Conservation (phyloP, 2,113 vertebrate genomes). For the Ciconia boyciana region DNA sequence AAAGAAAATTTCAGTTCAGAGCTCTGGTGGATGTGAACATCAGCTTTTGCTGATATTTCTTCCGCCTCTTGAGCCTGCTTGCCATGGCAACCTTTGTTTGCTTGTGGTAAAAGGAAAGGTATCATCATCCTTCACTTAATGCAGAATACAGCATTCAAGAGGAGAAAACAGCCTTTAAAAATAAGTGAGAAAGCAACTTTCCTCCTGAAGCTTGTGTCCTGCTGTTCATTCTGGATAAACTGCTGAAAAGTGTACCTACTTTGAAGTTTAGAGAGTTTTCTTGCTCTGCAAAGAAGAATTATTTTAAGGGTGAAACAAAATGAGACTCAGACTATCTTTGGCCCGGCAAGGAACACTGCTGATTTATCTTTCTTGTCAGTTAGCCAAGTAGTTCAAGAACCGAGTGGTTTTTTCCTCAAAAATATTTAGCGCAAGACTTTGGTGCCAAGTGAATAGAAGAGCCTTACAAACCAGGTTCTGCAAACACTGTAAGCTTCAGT, state of each 20-base stretch:
- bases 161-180: constrained; percentile 16
- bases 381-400: background rate
- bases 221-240: background rate
- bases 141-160: background rate
- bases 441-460: background rate
- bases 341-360: background rate
- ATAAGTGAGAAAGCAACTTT: background rate
- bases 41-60: constrained; percentile 21
- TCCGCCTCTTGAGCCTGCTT: constrained; percentile 20
- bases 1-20: constrained; percentile 70
- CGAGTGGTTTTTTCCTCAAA: accelerated
- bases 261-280: background rate
- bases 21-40: constrained; percentile 31
- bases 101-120: constrained; percentile 33
- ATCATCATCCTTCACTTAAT: constrained; percentile 25
- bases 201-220: background rate
- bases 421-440: background rate
- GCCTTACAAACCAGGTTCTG: background rate
- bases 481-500: background rate
- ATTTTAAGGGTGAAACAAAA: background rate
- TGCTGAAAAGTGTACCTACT: background rate
- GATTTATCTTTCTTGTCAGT: background rate
- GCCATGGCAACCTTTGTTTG: constrained; percentile 76
- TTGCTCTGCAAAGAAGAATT: background rate
- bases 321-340: background rate